Base-by-base conservation (phyloP, 30 jellyfish, hydroid and myxozoan genomes). In the Aurelia coerulea region DNA sequence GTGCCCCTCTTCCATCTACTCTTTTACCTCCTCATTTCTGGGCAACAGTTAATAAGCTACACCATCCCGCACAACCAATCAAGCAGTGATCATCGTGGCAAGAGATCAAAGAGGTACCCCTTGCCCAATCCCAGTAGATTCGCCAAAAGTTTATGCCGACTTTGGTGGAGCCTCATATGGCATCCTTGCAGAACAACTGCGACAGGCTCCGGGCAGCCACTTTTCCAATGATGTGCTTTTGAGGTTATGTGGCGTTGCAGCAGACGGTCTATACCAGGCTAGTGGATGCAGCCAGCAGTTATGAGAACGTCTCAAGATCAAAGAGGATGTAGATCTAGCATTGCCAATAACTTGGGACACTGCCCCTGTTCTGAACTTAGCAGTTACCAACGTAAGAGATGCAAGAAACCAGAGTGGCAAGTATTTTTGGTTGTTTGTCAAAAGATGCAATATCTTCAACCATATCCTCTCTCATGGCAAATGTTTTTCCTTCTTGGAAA, bases 171-270 rank as follows among this genome's bases (percentile, higher is more conserved):
- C 92, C 13, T 70, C 92, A 11, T 83, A 83, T 34, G 71, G 54
- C n/a, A 53, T 23, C 23, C 92, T 83, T 72, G 92, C 88, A 70
- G 87, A 54, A 12, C 51, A 51, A 37, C 13, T 83, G 80, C 46
- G 49, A 14, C 46, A 71, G 53, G 87, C 92, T 31, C 31, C 68
- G 9, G 39, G 62, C 72, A 88, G 73, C n/a, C 68, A 82, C 41
- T 83, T 83, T 72, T 59, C 87, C 49, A 7, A 17, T 13, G 87
- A 73, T 73, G 56, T 73, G 11, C 52, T 73, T 52, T 60, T 88
- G 51, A 83, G 92, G 42, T 32, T 81, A 17, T 81, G 91, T 68
- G 84, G 91, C 37, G 65, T 69, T 65, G 91, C 91, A 17, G 91
- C 91, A 50, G 91, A 81, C 68, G 91, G 76, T 4, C 91, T 84